These are phyloP conservation scores for Elymnias hypermnestra DNA, from an alignment of 1,140 invertebrate genomes.

Conservation along the genomic window DNA sequence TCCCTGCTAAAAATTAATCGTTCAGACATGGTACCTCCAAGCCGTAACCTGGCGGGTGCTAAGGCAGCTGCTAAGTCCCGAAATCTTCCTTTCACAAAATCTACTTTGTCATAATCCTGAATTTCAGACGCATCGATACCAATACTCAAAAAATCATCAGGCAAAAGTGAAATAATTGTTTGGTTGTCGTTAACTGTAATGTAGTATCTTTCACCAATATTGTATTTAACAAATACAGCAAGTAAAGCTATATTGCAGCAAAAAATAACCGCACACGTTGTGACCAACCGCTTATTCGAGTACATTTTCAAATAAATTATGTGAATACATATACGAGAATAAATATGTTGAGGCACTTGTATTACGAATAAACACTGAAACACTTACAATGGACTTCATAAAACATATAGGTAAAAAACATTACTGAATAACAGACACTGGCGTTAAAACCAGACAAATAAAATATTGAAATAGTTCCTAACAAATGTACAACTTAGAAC, in stretches of 20 bases:
- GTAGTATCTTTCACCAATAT: conserved; percentile 45
- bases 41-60: conserved; percentile 78
- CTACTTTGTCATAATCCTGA: conserved; percentile 42
- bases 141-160: conserved; percentile 60
- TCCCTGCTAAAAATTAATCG: conserved; percentile 77
- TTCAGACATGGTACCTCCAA: conserved; percentile 83
- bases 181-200: conserved; percentile 53
- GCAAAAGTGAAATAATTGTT: conserved; percentile 30
- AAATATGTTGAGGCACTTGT: background rate
- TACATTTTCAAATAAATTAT: conserved; percentile 58
- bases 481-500: no score
- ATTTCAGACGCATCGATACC: conserved; percentile 68
- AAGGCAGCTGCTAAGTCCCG: conserved; percentile 75
- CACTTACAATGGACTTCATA: no score
- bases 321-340: background rate
- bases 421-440: no score
- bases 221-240: conserved; percentile 52
- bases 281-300: conserved; percentile 54
- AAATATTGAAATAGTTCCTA: no score
- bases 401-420: no score
- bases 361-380: no score
- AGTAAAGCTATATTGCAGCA: conserved; percentile 50
- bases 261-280: conserved; percentile 45
- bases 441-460: no score
- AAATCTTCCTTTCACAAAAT: conserved; percentile 66